phyloP scores from a whole-genome alignment of 2,888 invertebrate genomes.

The Lycophotia porphyrea region DNA sequence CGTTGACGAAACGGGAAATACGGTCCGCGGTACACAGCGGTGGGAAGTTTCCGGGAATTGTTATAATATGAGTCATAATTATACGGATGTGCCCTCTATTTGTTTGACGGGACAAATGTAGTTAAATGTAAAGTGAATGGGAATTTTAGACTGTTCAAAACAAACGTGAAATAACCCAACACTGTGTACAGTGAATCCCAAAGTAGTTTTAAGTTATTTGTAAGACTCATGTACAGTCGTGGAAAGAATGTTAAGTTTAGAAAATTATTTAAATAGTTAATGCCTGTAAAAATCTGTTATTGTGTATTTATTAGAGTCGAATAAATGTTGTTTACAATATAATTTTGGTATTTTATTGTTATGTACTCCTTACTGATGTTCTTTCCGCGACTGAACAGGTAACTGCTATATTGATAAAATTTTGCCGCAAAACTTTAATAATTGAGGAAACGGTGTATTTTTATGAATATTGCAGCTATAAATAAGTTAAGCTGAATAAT shows the following conservation, averaged over 20 bases:
- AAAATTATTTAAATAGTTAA: conserved; percentile 67
- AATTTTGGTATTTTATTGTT: conserved; percentile 61
- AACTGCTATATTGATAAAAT: conserved; percentile 58
- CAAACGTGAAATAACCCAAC: conserved; percentile 50
- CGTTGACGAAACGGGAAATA: conserved; percentile 27
- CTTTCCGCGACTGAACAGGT: conserved; percentile 67
- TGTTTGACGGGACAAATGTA: conserved; percentile 56
- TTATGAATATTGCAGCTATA: conserved; percentile 56
- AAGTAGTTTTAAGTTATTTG: conserved; percentile 55
- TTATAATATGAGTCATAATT: conserved; percentile 39
- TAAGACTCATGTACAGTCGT: conserved; percentile 66
- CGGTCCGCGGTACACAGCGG: conserved; percentile 49
- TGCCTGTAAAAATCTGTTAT: conserved; percentile 67
- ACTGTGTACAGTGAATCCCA: conserved; percentile 54
- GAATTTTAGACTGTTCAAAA: conserved; percentile 23
- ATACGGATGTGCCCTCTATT: conserved; percentile 62
- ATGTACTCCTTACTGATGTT: conserved; percentile 56
- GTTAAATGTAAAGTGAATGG: conserved; percentile 45
- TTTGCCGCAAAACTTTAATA: conserved; percentile 8
- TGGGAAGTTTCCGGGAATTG: conserved; percentile 36
- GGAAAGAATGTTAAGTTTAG: conserved; percentile 67
- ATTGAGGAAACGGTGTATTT: conserved; percentile 20
- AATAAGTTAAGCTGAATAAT: conserved; percentile 34
- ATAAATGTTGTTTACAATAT: conserved; percentile 66
- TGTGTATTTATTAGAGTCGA: conserved; percentile 68